Percentiles rank a stretch among this genome's conserved stretches.
Evolutionary conservation across 1,140 invertebrate species (phyloP).

Genomic region (Mya arenaria): DNA sequence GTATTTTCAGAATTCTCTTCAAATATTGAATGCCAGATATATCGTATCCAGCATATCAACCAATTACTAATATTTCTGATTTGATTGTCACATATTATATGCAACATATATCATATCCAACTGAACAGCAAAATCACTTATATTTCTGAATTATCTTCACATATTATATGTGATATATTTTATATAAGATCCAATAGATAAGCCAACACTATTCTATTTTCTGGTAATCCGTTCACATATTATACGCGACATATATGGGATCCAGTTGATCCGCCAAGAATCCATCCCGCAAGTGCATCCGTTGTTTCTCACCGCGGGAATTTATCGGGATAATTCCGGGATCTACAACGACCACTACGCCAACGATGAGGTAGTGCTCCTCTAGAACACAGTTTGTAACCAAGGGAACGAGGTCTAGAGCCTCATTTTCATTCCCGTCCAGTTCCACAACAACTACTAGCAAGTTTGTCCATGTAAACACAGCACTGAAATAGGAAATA

Average conservation of each 20-base stretch:
- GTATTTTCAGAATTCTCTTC: too few species aligned
- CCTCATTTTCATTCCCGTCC: conserved; percentile 99
- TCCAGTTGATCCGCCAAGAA: conserved; percentile 99
- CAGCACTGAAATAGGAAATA: conserved; percentile 89
- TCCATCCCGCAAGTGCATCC: conserved; percentile 99
- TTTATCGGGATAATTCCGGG: conserved; percentile 99
- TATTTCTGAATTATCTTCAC: too few species aligned
- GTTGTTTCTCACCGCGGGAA: conserved; percentile 98
- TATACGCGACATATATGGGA: conserved; percentile 99
- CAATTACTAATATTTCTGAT: too few species aligned
- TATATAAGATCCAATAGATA: too few species aligned
- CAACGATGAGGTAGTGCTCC: conserved; percentile 99
- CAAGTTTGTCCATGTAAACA: conserved; percentile 99
- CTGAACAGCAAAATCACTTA: too few species aligned
- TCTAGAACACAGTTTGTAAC: conserved; percentile 99
- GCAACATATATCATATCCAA: too few species aligned
- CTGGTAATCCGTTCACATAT: too few species aligned
- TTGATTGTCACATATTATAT: too few species aligned
- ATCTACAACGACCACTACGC: conserved; percentile 99
- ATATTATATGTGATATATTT: too few species aligned
- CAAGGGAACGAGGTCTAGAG: conserved; percentile 97
- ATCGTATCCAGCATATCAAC: too few species aligned
- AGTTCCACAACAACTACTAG: conserved; percentile 96
- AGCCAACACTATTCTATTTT: too few species aligned
- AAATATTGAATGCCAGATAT: too few species aligned